Percentiles rank a stretch among this genome's conserved stretches.
Evolutionary conservation across 2,113 vertebrate species (phyloP).

Genomic region (Scortum barcoo): DNA sequence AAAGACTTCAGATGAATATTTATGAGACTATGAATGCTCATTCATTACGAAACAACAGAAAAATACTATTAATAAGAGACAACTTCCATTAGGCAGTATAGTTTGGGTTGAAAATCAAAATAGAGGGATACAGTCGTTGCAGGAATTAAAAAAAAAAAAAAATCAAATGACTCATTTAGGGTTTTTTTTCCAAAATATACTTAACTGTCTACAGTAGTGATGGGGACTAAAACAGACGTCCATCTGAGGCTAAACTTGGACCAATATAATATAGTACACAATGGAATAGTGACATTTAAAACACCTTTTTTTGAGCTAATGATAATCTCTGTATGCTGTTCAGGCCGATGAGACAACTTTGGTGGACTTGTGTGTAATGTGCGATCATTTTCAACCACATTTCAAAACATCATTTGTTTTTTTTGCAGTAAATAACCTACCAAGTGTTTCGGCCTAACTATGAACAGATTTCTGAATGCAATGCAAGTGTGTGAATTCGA

Average conservation of each 20-base stretch:
- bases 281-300: not conserved
- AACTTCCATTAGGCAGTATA: not conserved
- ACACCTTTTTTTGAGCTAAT: not conserved
- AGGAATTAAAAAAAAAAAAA: not conserved
- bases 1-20: conserved; percentile 26
- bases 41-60: not conserved
- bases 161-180: not conserved
- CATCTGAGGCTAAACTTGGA: not conserved
- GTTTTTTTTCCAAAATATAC: not conserved
- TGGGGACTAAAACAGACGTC: not conserved
- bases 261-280: not conserved
- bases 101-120: not conserved
- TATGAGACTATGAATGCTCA: not conserved
- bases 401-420: not conserved
- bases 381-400: not conserved
- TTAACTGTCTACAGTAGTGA: not conserved
- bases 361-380: not conserved
- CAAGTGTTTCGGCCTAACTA: not conserved
- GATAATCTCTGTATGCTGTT: not conserved
- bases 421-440: no score
- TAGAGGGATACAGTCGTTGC: not conserved
- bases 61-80: not conserved
- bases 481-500: conserved; percentile 22
- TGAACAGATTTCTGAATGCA: not conserved
- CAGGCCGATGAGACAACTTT: not conserved